phyloP scores from a whole-genome alignment of 2,113 vertebrate species.

The Tor tambroides region DNA sequence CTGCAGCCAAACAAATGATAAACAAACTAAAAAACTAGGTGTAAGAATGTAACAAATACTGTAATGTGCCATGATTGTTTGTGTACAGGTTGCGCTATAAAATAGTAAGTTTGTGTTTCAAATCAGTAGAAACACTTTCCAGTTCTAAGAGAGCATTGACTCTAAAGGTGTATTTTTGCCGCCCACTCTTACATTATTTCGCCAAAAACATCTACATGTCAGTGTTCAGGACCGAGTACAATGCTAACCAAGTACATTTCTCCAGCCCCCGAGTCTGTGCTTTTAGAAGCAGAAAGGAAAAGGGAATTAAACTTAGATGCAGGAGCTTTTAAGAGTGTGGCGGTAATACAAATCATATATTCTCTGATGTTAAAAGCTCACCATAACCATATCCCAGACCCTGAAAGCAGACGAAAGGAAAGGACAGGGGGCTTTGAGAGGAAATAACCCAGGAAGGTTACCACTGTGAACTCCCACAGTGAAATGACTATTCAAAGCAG shows the following conservation, averaged over 20 bases:
- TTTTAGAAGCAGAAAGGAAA: conserved; percentile 42
- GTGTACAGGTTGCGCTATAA: neutral
- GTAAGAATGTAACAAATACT: too few relatives aligned
- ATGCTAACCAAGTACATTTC: conserved; percentile 46
- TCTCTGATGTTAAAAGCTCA: conserved; percentile 39
- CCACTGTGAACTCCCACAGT: conserved; percentile 12
- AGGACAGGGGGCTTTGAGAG: conserved; percentile 18
- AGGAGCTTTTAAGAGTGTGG: conserved; percentile 38
- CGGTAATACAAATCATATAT: conserved; percentile 48
- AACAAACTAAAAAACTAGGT: neutral
- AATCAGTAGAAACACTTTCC: neutral
- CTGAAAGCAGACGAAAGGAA: conserved; percentile 30
- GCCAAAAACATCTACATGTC: conserved; percentile 16
- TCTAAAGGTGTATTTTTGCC: conserved; percentile 3
- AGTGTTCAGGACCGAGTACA: conserved; percentile 25
- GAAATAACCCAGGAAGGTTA: conserved; percentile 37
- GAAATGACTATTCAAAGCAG: conserved; percentile 26
- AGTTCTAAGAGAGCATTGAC: neutral
- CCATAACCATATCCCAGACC: conserved; percentile 45
- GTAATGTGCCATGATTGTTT: neutral
- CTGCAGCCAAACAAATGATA: neutral
- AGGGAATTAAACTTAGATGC: conserved; percentile 41
- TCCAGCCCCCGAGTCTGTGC: neutral
- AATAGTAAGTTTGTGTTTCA: neutral
- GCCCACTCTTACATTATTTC: conserved; percentile 29